phyloP scores from a whole-genome alignment of 2,113 vertebrate species.

The Martes martes region DNA sequence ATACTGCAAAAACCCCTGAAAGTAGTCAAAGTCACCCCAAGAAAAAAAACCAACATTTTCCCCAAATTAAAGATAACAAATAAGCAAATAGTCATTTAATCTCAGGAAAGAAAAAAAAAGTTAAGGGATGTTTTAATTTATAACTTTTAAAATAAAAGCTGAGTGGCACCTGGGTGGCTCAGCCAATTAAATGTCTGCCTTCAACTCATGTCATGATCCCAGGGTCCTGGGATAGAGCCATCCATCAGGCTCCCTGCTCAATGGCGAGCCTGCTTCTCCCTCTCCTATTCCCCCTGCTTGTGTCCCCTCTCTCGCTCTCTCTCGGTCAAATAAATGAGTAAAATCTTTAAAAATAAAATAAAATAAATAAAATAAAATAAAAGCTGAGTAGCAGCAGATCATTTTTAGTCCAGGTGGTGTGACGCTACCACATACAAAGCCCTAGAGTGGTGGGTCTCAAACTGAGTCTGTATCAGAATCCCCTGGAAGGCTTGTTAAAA shows the following conservation, averaged over 20 bases:
- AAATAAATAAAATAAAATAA: not conserved
- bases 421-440: not conserved
- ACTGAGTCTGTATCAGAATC: not conserved
- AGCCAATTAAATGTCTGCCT: no score
- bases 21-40: not conserved
- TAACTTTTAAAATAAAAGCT: slow-evolving; percentile 21
- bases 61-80: slow-evolving; percentile 34
- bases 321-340: no score
- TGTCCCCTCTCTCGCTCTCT: no score
- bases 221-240: no score
- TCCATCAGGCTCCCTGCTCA: no score
- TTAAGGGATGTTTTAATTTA: not conserved
- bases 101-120: not conserved
- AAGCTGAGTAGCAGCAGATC: not conserved
- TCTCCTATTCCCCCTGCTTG: no score
- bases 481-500: not conserved
- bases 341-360: no score
- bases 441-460: not conserved
- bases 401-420: not conserved
- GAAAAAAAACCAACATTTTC: not conserved
- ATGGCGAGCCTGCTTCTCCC: no score
- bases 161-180: not conserved
- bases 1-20: not conserved
- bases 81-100: not conserved
- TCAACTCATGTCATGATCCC: no score